Conservation (phyloP, 2,888 invertebrate genomes). For the Pocota personata region DNA sequence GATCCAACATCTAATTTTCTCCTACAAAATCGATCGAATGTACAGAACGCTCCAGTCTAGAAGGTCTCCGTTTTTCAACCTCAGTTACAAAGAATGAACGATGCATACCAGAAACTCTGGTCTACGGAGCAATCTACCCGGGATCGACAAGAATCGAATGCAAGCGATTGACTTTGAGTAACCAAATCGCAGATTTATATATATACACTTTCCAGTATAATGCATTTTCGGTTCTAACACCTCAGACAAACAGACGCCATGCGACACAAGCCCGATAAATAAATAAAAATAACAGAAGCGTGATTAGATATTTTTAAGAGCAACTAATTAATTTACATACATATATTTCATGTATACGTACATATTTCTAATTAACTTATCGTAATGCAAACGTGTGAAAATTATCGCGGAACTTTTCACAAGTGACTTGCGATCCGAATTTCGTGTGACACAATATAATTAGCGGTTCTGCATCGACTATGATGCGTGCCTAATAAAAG, state of each 20-base stretch:
- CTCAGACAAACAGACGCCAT: not conserved
- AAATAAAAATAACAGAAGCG: not conserved
- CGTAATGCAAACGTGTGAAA: not conserved
- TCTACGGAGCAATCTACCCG: too few species aligned
- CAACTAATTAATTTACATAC: constrained; percentile 1
- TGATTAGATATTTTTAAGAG: not conserved
- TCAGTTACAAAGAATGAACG: too few species aligned
- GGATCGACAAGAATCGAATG: too few species aligned
- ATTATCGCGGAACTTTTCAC: not conserved
- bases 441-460: not conserved
- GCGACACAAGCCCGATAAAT: not conserved
- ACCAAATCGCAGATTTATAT: too few species aligned
- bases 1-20: too few species aligned
- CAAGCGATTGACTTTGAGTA: too few species aligned
- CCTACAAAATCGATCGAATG: too few species aligned
- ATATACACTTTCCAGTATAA: not conserved
- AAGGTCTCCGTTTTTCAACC: too few species aligned
- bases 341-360: too few species aligned
- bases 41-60: too few species aligned
- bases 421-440: not conserved
- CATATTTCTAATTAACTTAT: not conserved
- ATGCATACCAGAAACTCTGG: too few species aligned
- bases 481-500: not conserved
- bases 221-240: not conserved
- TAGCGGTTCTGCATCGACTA: not conserved